phyloP scores from a whole-genome alignment of 2,888 invertebrate genomes.

The Strigamia transsilvanica region DNA sequence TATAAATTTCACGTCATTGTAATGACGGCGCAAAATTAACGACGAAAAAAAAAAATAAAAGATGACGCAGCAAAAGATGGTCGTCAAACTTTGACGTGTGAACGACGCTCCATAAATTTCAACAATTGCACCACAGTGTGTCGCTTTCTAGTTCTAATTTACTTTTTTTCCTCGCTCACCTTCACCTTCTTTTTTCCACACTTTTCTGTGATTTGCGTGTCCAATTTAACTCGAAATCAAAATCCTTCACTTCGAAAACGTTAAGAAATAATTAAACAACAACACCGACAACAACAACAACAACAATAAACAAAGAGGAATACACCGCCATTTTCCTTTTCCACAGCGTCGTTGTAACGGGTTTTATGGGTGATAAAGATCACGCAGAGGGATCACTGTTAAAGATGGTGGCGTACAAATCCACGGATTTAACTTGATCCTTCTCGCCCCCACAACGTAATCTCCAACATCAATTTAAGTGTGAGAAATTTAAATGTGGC shows the following conservation, averaged over 20 bases:
- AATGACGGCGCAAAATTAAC: neutral
- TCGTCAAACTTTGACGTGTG: conserved; percentile 36
- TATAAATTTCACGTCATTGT: conserved; percentile 21
- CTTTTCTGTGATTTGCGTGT: conserved; percentile 28
- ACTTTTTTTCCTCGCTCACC: neutral
- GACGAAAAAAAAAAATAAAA: neutral
- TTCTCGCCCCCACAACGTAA: conserved; percentile 33
- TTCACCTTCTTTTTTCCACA: neutral
- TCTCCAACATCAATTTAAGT: conserved; percentile 48
- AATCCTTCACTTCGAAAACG: too few relatives aligned
- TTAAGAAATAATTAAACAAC: too few relatives aligned
- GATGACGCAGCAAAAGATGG: conserved; percentile 20
- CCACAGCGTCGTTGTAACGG: neutral
- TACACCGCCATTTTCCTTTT: neutral
- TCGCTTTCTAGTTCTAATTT: conserved; percentile 8
- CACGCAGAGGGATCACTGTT: conserved; percentile 22
- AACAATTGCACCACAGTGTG: conserved; percentile 4
- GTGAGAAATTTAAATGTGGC: conserved; percentile 46
- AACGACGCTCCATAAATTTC: conserved; percentile 45
- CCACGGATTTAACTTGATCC: conserved; percentile 47
- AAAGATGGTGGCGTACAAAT: conserved; percentile 25
- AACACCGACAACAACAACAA: neutral
- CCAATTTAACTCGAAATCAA: neutral
- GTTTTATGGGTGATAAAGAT: conserved; percentile 7
- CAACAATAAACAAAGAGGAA: neutral